These are phyloP conservation scores for Pseudococcus jackbeardsleyi DNA, from an alignment of 2,888 invertebrate genomes.

Conservation along the genomic window DNA sequence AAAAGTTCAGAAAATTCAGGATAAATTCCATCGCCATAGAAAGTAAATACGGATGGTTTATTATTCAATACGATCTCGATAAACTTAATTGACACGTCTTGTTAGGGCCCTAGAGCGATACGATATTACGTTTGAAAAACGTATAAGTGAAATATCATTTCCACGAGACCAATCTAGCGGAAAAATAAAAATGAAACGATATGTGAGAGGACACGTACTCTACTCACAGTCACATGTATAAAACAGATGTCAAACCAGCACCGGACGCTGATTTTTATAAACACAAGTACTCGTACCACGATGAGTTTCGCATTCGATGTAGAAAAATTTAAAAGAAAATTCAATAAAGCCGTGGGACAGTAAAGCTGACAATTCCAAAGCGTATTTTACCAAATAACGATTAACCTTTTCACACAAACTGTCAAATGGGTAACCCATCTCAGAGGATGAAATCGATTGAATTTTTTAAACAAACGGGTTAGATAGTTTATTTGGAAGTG, in stretches of 20 bases:
- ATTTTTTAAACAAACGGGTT: background rate
- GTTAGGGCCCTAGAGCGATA: background rate
- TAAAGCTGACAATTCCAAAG: background rate
- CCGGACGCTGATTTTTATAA: background rate
- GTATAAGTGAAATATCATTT: background rate
- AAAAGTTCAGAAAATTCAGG: background rate
- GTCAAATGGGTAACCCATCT: background rate
- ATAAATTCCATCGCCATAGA: background rate
- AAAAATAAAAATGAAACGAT: background rate
- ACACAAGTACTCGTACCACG: background rate
- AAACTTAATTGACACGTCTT: conserved; percentile 25
- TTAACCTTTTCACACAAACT: background rate
- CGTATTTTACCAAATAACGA: background rate
- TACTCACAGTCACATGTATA: background rate
- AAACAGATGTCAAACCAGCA: background rate
- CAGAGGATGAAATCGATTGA: background rate
- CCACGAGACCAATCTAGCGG: background rate
- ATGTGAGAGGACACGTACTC: background rate
- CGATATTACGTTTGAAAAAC: background rate
- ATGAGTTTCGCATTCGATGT: background rate
- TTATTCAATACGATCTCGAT: background rate
- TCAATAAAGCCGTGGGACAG: background rate
- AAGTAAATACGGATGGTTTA: background rate
- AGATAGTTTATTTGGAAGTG: background rate
- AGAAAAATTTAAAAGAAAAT: background rate